Conservation (phyloP, 1,140 invertebrate species). For the Aphis craccivora region DNA sequence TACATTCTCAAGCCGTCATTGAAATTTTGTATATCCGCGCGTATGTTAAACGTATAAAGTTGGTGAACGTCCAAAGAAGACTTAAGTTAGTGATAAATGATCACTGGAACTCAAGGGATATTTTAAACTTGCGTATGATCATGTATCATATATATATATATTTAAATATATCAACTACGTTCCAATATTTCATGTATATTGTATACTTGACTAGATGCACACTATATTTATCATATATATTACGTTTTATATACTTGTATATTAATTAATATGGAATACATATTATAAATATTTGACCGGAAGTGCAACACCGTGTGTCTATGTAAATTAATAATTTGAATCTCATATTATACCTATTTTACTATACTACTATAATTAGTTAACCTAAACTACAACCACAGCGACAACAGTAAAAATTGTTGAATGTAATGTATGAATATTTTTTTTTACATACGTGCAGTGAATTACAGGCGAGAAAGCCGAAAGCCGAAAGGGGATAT, state of each 20-base stretch:
- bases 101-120: not conserved
- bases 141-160: not conserved
- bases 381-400: not conserved
- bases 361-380: not conserved
- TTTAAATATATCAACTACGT: not conserved
- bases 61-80: not conserved
- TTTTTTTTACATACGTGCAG: not conserved
- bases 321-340: not conserved
- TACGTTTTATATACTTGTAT: not conserved
- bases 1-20: not conserved
- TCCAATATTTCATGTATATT: no score
- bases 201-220: no score
- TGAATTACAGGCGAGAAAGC: not conserved
- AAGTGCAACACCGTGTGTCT: not conserved
- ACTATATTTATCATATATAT: no score
- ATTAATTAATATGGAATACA: not conserved
- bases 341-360: not conserved
- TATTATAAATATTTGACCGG: not conserved
- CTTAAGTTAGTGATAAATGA: not conserved
- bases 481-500: not conserved
- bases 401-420: no score
- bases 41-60: not conserved
- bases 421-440: not conserved
- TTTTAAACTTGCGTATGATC: not conserved
- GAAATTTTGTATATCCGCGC: not conserved